Base-by-base conservation (phyloP, 1,140 invertebrate species). In the Atta colombica region DNA sequence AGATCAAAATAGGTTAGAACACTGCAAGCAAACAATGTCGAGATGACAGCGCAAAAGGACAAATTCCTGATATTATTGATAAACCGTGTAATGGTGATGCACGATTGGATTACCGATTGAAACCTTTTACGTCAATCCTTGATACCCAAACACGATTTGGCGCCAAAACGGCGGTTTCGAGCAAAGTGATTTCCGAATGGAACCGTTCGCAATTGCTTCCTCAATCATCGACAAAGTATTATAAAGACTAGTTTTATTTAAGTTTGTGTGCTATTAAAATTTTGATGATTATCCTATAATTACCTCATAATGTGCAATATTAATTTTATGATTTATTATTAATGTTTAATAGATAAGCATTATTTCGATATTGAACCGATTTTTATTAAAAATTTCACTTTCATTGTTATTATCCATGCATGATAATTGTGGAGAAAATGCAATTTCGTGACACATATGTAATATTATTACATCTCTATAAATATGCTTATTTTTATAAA, bases 151-250 rank as follows among this genome's bases (percentile, higher is more conserved):
- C 12, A 66, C 35, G 35, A 61, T 85, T 91, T 91, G 78, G 89
- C 90, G 90, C 89, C 89, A 91, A 91, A 91, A 90, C 75, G 65
- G 35, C 77, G 72, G 75, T 87, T 86, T 28, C 14, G 25, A 31
- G 61, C 2, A 49, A 66, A 53, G 18, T 31, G 25, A 78, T 78
- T 12, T 39, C 45, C 31, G 60, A 53, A 75, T 60, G 18, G n/a
- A 60, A 21, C 60, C 25, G 75, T 51, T 65, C 25, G 58, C 12
- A 14, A 18, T 35, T 39, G 28, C 72, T 39, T 16, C 18, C 5
- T 18, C 16, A 28, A 18, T 77, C 74, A 77, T 45, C 21, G 35
- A 35, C 16, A 1, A 18, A 10, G 8, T 28, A 61, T 8, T 69
- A 69, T 51, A 5, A 69, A 69, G 66, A 69, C 10, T n/a, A 68